These are phyloP conservation scores for Diaperis boleti DNA, from an alignment of 2,888 invertebrate genomes.

Conservation along the genomic window DNA sequence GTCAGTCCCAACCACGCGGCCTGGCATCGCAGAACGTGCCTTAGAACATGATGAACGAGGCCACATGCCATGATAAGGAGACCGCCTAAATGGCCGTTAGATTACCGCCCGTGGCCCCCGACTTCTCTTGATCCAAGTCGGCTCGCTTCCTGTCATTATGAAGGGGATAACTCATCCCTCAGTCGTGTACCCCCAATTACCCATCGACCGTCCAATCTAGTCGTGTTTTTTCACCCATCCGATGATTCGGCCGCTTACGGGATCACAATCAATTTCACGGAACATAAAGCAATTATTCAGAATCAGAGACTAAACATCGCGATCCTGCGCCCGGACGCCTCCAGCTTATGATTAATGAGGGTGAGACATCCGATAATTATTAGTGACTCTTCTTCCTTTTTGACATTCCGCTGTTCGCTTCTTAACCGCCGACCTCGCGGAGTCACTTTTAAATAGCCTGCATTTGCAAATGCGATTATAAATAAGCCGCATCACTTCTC, in stretches of 20 bases:
- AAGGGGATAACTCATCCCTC: conserved; percentile 41
- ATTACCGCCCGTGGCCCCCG: conserved; percentile 43
- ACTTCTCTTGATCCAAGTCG: conserved; percentile 42
- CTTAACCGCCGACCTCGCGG: not conserved
- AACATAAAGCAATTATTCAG: conserved; percentile 40
- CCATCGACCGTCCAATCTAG: conserved; percentile 33
- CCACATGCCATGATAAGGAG: conserved; percentile 47
- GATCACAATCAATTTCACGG: conserved; percentile 41
- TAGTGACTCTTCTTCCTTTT: conserved; percentile 16
- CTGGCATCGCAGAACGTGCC: conserved; percentile 43
- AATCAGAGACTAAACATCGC: conserved; percentile 26
- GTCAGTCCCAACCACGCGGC: conserved; percentile 52
- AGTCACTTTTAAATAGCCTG: conserved; percentile 25
- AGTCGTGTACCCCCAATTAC: conserved; percentile 38
- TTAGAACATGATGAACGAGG: conserved; percentile 53
- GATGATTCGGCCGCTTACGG: conserved; percentile 33
- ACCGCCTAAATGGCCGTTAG: conserved; percentile 47
- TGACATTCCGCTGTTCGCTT: conserved; percentile 3
- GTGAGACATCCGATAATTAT: conserved; percentile 28
- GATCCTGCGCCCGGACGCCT: conserved; percentile 1
- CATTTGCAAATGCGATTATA: conserved; percentile 34
- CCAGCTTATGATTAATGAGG: conserved; percentile 35
- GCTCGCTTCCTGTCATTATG: conserved; percentile 47
- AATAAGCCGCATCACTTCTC: conserved; percentile 19
- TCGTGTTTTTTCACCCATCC: conserved; percentile 35